phyloP scores from a whole-genome alignment of 1,140 invertebrate species.

The Spodoptera frugiperda region DNA sequence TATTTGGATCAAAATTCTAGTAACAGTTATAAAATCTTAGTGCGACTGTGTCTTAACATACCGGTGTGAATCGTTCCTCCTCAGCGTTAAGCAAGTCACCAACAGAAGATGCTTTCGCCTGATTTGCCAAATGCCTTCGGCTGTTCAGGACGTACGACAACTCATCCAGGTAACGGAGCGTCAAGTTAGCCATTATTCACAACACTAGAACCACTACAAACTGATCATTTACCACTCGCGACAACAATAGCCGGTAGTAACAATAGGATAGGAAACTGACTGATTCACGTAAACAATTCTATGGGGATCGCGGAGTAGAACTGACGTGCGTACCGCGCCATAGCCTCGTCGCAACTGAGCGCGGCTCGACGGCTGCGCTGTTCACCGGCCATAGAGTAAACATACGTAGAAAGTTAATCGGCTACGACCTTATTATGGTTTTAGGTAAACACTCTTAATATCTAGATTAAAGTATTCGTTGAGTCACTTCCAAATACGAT shows the following conservation, averaged over 20 bases:
- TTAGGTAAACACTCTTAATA: constrained; percentile 42
- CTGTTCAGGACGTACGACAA: constrained; percentile 81
- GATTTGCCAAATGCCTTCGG: constrained; percentile 72
- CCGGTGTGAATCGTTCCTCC: constrained; percentile 77
- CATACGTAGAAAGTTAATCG: constrained; percentile 45
- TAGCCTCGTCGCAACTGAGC: constrained; percentile 66
- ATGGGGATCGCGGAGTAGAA: constrained; percentile 40
- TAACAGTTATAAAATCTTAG: constrained; percentile 19
- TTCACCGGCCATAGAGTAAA: constrained; percentile 37
- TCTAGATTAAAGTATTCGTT: constrained; percentile 34
- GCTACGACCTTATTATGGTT: constrained; percentile 41
- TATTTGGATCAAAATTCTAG: constrained; percentile 28
- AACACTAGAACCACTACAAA: constrained; percentile 67
- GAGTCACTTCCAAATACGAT: constrained; percentile 9
- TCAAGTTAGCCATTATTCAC: constrained; percentile 79
- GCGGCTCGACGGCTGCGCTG: constrained; percentile 37
- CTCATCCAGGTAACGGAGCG: constrained; percentile 83
- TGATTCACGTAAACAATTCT: constrained; percentile 70
- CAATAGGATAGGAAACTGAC: constrained; percentile 54
- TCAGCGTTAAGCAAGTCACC: constrained; percentile 81
- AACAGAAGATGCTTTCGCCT: constrained; percentile 80
- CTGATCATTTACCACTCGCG: constrained; percentile 62
- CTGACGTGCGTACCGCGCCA: constrained; percentile 59
- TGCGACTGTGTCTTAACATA: constrained; percentile 56
- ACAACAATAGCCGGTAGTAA: constrained; percentile 55